Base-by-base conservation (phyloP, 2,888 invertebrate species). In the Pollenia angustigena region DNA sequence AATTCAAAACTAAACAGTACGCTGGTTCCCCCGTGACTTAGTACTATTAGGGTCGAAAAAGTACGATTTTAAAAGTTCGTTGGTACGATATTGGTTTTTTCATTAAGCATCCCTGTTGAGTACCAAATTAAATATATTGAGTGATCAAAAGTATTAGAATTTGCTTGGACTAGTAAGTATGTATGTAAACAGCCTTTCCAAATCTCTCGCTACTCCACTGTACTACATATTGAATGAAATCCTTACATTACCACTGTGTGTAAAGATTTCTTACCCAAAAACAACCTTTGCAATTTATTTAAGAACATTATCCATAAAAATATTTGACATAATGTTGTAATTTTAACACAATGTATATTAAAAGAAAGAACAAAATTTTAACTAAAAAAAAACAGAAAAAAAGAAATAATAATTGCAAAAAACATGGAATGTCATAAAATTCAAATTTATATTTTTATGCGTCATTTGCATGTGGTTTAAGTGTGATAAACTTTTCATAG, bases 281-380 rank as follows among this genome's bases (percentile, higher is more conserved):
- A 18, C 9, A 18, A 52, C 50, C 68, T 46, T 46, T 69, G 69
- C 68, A 76, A 82, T 82, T 83, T 83, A 78, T 84, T 72, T 52
- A 16, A 80, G 42, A 81, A 85, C 40, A 75, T 60, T 74, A 71
- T 78, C 85, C 85, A 85, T 76, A 72, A 85, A 85, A 81, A 81
- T 81, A 64, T 81, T 62, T 71, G 71, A 76, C 64, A 76, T 81
- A 62, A 81, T 81, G 62, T 80, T 75, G 58, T 50, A 75, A 50
- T 58, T 75, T 58, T 58, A 16, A 71, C 42, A 75, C 74, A 81
- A 81, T 75, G 75, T 81, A 50, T 74, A 74, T 66, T 44, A 44
- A 50, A 68, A 75, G 69, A 69, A 18, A 16, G 32, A 32, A 58
- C n/a, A 40, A 32, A 48, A 58, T 46, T 9, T 11, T 14, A n/a